Conservation (phyloP, 2,888 invertebrate species). For the Lasiommata megera region DNA sequence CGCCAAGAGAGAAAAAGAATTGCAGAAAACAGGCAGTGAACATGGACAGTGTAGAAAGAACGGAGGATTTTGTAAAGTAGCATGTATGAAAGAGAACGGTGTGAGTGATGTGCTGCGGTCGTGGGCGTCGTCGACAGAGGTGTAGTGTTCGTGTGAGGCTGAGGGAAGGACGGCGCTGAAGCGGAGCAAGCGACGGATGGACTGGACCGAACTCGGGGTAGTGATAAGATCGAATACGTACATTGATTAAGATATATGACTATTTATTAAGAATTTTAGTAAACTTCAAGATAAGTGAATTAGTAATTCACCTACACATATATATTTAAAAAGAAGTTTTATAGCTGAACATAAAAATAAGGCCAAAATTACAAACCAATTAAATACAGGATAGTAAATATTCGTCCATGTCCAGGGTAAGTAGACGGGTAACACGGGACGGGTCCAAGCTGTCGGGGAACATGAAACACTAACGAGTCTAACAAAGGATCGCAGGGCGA, state of each 20-base stretch:
- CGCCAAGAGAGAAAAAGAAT: conserved; percentile 26
- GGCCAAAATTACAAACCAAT: neutral
- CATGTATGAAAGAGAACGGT: conserved; percentile 26
- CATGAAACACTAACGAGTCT: conserved; percentile 63
- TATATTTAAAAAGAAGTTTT: neutral
- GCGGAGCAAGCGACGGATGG: conserved; percentile 48
- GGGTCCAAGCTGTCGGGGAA: conserved; percentile 52
- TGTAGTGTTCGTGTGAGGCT: conserved; percentile 37
- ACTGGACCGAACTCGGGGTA: conserved; percentile 37
- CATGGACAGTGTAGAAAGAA: conserved; percentile 25
- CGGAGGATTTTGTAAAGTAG: conserved; percentile 26
- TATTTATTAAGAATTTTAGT: neutral
- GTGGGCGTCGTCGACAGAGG: conserved; percentile 43
- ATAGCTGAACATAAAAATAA: neutral
- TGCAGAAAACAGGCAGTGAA: conserved; percentile 25
- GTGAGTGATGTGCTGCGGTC: conserved; percentile 27
- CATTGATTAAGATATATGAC: neutral
- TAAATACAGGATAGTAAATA: neutral
- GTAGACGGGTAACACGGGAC: conserved; percentile 27
- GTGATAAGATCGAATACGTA: neutral
- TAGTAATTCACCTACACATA: neutral
- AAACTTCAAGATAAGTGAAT: neutral
- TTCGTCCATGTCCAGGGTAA: conserved; percentile 49
- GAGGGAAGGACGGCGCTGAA: neutral
- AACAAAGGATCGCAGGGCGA: conserved; percentile 56